A percentile compares a stretch with the other conserved stretches of the same genome.
phyloP scores from a whole-genome alignment of 1,140 invertebrate genomes.

The Brachionus calyciflorus region DNA sequence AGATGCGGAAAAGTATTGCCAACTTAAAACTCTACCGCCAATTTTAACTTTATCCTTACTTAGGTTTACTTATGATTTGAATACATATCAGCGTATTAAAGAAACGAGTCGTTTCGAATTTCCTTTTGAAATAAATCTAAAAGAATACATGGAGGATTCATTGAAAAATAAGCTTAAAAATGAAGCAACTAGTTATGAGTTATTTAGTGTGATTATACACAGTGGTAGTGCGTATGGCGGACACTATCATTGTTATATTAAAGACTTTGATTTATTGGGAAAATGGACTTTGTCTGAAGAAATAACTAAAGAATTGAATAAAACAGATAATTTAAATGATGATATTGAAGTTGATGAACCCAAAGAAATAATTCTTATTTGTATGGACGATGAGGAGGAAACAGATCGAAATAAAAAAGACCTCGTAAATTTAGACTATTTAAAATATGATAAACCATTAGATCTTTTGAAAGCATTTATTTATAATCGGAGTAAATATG shows the following conservation, averaged over 20 bases:
- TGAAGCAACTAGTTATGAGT: slow-evolving; percentile 51
- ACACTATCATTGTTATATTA: slow-evolving; percentile 59
- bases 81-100: slow-evolving; percentile 53
- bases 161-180: neutral
- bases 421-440: slow-evolving; percentile 46
- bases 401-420: neutral
- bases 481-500: slow-evolving; percentile 47
- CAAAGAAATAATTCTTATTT: slow-evolving; percentile 30
- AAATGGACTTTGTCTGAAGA: slow-evolving; percentile 50
- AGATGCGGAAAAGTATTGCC: slow-evolving; percentile 56
- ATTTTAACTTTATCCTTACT: slow-evolving; percentile 57
- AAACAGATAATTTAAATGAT: slow-evolving; percentile 48
- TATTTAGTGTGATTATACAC: slow-evolving; percentile 59
- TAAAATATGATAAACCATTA: slow-evolving; percentile 54
- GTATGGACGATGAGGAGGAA: neutral
- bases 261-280: slow-evolving; percentile 56
- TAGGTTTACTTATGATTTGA: slow-evolving; percentile 57
- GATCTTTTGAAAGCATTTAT: slow-evolving; percentile 54
- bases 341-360: neutral
- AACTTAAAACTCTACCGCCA: slow-evolving; percentile 54
- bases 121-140: slow-evolving; percentile 55
- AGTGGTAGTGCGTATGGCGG: slow-evolving; percentile 57
- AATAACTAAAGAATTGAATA: slow-evolving; percentile 47
- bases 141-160: slow-evolving; percentile 52
- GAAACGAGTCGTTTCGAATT: slow-evolving; percentile 49